Evolutionary conservation across 1,140 invertebrate species (phyloP), one percentile per base, ranked within the genome.

Genomic region (Hetaerina americana): DNA sequence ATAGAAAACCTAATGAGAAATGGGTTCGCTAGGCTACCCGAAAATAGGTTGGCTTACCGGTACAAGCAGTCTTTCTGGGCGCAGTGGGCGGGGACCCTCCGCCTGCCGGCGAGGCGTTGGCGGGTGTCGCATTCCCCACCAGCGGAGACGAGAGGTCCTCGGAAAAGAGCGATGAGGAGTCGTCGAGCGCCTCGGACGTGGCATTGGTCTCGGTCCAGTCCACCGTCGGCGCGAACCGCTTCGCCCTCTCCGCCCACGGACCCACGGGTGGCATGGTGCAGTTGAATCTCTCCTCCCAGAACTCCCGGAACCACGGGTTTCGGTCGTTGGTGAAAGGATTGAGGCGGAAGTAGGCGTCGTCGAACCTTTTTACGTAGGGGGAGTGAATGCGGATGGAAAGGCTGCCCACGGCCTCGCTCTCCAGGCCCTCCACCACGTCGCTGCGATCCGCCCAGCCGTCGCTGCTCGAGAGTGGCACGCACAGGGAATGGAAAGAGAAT

Each of bases 281-380:
- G 71, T 86, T 83, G 79, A 92, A 92, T 74, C 85, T 85, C 49
- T 84, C 78, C 78, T 92, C 86, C 90, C 90, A 92, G 79, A 90
- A 90, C 77, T 92, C 89, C 27, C 82, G 80, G 78, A 92, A 92
- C 91, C 91, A 92, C 1, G 90, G 89, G 81, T 92, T 92, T 26
- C 87, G 79, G 0, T 78, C 78, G 78, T 91, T 90, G 74, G 80
- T 87, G 70, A 79, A 78, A 0, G 89, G 90, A 74, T 85, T 85
- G 28, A 93, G 81, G 0, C 82, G 80, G 73, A 87, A 86, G 78
- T 91, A 93, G 77, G 92, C 87, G 1, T 85, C 77, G 76, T 92
- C 88, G 77, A 92, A 92, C 68, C 83, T 81, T 5, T 79, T 76
- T 5, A 91, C 85, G 73, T 87, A 85, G 0, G 89, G 88, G 3